Percentiles rank a stretch among this genome's conserved stretches.
Evolutionary conservation across 1,140 invertebrate species (phyloP).

Genomic region (Lithobius niger): DNA sequence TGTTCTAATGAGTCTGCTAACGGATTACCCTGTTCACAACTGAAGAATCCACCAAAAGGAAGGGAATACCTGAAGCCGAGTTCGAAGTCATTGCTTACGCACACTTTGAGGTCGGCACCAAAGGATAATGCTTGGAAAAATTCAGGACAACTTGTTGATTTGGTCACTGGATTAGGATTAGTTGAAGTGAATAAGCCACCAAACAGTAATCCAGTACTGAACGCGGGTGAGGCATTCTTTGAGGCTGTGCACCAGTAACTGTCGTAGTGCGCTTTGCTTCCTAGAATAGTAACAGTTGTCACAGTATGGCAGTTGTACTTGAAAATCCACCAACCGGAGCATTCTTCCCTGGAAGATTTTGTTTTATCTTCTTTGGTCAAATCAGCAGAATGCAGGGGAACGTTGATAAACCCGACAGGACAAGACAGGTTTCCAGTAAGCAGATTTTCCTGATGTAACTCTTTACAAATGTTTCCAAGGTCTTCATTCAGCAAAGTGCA

Average conservation of each 20-base stretch:
- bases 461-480: background rate
- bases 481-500: background rate
- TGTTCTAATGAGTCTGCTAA: too few species aligned
- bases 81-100: background rate
- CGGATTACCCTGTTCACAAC: background rate
- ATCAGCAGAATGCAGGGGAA: background rate
- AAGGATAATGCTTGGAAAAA: background rate
- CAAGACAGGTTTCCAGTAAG: background rate
- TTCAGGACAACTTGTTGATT: background rate
- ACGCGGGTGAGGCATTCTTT: background rate
- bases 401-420: background rate
- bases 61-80: background rate
- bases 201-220: background rate
- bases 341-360: background rate
- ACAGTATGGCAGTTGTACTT: background rate
- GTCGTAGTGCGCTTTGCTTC: background rate
- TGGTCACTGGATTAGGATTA: background rate
- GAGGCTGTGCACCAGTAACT: constrained; percentile 1
- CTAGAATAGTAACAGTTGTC: background rate
- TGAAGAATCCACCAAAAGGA: background rate
- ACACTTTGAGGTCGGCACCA: background rate
- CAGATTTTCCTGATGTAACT: background rate
- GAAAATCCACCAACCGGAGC: background rate
- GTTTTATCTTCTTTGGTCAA: background rate
- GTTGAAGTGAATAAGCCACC: background rate